Conservation (phyloP, 2,113 vertebrate genomes). For the Cololabis saira region DNA sequence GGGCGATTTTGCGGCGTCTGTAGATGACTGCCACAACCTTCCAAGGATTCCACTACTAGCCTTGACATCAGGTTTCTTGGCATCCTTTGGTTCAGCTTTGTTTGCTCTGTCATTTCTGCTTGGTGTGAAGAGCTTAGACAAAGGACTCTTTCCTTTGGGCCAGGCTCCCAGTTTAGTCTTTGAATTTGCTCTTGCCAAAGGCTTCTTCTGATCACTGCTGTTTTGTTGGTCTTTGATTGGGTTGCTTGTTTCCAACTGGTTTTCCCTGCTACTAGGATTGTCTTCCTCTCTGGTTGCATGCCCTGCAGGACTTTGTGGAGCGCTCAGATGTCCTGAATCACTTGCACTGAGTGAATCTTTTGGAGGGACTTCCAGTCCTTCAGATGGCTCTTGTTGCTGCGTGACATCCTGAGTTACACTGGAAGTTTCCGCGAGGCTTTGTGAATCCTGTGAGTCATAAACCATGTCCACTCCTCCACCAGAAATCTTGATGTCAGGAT, state of each 20-base stretch:
- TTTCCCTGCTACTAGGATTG: constrained; percentile 6
- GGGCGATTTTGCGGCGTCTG: constrained; percentile 34
- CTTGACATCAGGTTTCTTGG: constrained; percentile 73
- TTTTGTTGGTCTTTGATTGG: constrained; percentile 20
- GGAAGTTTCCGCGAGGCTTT: constrained; percentile 17
- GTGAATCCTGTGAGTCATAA: constrained; percentile 3
- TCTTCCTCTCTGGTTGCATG: neutral
- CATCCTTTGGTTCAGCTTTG: constrained; percentile 57
- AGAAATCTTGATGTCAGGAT: constrained; percentile 3
- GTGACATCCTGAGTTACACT: constrained; percentile 19
- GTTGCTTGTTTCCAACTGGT: neutral
- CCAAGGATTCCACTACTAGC: constrained; percentile 73
- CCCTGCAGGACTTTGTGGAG: neutral
- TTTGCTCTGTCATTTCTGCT: constrained; percentile 62
- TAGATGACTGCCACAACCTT: constrained; percentile 78
- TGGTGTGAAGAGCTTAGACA: constrained; percentile 78
- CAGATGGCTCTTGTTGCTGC: constrained; percentile 12
- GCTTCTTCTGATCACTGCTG: constrained; percentile 22
- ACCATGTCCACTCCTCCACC: neutral
- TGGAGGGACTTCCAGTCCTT: constrained; percentile 11
- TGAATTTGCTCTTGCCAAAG: constrained; percentile 37
- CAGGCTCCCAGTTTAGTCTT: constrained; percentile 61
- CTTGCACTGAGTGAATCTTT: neutral
- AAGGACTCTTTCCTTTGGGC: constrained; percentile 80
- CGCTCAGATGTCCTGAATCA: constrained; percentile 20